phyloP scores from a whole-genome alignment of 2,113 vertebrate genomes.

The Macquaria australasica region DNA sequence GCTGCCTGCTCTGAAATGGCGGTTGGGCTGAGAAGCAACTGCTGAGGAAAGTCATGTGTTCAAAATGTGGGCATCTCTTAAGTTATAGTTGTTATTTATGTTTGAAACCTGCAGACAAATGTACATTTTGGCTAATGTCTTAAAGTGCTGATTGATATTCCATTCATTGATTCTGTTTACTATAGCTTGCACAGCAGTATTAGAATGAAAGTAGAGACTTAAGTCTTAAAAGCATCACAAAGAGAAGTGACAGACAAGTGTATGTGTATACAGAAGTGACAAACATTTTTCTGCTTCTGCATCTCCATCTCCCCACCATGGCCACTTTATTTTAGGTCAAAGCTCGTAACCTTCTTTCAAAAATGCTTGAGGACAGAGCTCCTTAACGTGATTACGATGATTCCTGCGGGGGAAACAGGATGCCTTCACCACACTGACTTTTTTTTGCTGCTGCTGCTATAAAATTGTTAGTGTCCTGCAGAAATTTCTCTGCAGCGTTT shows the following conservation, averaged over 20 bases:
- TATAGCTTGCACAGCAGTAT: not conserved
- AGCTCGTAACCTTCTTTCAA: conserved; percentile 11
- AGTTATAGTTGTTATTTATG: not conserved
- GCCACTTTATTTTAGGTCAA: conserved; percentile 24
- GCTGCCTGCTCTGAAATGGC: conserved; percentile 31
- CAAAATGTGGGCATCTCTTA: not conserved
- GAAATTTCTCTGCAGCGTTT: conserved; percentile 47
- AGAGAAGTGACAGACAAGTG: too few relatives aligned
- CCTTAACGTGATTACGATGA: conserved; percentile 18
- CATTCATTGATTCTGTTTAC: not conserved
- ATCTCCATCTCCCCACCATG: not conserved
- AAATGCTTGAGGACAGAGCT: conserved; percentile 29
- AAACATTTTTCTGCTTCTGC: not conserved
- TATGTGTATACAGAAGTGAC: not conserved
- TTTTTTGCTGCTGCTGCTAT: conserved; percentile 12
- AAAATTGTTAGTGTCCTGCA: conserved; percentile 39
- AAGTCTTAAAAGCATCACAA: not conserved
- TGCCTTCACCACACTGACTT: conserved; percentile 1
- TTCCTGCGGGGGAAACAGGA: conserved; percentile 10
- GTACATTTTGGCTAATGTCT: not conserved
- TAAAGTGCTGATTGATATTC: not conserved
- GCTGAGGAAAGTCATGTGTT: not conserved
- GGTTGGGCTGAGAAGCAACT: conserved; percentile 17
- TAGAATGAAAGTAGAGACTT: not conserved
- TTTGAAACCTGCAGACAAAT: not conserved